Base-by-base conservation (phyloP, 2,888 invertebrate species). In the Eueremaeus valkanovi region DNA sequence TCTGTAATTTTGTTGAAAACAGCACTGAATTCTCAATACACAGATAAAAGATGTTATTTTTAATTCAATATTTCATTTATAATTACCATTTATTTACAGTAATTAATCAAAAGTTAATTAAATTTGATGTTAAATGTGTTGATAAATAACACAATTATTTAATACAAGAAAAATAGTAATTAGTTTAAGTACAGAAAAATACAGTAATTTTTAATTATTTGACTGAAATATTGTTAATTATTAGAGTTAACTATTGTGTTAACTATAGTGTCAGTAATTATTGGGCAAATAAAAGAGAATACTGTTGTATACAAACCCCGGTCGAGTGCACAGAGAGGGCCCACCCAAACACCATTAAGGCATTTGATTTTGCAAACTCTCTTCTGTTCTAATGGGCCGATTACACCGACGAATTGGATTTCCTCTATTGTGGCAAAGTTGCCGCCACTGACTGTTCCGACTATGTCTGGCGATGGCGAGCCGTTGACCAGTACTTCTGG, bases 361-460 rank as follows among this genome's bases (percentile, higher is more conserved):
- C 92, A 92, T 83, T 92, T 91, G 79, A 92, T 90, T 84, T 92
- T 92, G 84, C 92, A 92, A 75, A 90, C 87, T 33, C 90, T 85
- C 75, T 88, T 86, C 82, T 90, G 90, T 27, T 80, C 79, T 6
- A 74, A 33, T 11, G 77, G 78, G 1, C 78, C 77, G 31, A 78
- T 58, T 11, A 79, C 74, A 1, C 80, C 79, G 18, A 80, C 73
- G 66, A 80, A 80, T 42, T 79, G 79, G 1, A 80, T 79, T 55
- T 80, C 80, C 33, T 78, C 78, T n/a, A 80, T 78, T 13, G 77
- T 77, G 3, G 77, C 68, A 27, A 78, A 79, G 24, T 73, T 73
- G n/a, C 75, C 73, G 8, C 76, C 74, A 24, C 33, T 73, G n/a
- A 76, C 76, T 40, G 73, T 73, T 8, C 75, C 74, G 3, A 76